Percentiles rank a stretch among this genome's conserved stretches.
Evolutionary conservation across 2,888 invertebrate species (phyloP).

Genomic region (Helobdella robusta): DNA sequence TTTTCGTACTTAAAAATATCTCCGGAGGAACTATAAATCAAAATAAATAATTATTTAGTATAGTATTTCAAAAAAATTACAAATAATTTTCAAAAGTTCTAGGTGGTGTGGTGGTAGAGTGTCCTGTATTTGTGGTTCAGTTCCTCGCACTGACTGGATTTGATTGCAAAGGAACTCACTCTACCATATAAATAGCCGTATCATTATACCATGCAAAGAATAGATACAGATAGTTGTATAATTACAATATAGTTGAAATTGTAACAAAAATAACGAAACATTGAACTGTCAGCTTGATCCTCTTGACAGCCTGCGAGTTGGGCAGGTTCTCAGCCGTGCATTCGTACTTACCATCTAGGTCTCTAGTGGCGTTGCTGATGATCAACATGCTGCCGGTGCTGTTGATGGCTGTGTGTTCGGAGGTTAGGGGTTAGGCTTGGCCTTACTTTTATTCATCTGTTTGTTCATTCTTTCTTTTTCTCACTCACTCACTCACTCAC

Average conservation of each 20-base stretch:
- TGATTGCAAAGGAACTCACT: background rate
- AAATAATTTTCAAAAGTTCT: too few relatives aligned
- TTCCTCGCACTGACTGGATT: background rate
- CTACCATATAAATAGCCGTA: background rate
- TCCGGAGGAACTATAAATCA: conserved; percentile 45
- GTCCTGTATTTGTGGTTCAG: too few relatives aligned
- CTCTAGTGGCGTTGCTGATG: conserved; percentile 69
- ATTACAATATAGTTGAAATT: too few relatives aligned
- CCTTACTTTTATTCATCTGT: too few relatives aligned
- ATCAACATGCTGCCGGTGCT: conserved; percentile 53
- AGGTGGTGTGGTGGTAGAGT: too few relatives aligned
- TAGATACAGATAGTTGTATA: too few relatives aligned
- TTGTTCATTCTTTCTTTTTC: too few relatives aligned
- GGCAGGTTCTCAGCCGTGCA: conserved; percentile 86
- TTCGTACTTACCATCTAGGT: conserved; percentile 82
- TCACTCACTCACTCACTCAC: too few relatives aligned
- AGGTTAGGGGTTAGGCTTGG: background rate
- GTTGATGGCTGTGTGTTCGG: conserved; percentile 2
- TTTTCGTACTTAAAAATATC: conserved; percentile 38
- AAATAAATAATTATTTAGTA: too few relatives aligned
- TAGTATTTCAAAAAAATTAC: too few relatives aligned
- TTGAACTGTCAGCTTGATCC: conserved; percentile 33
- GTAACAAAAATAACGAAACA: too few relatives aligned
- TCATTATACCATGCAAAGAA: too few relatives aligned
- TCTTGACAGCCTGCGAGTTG: conserved; percentile 61